Evolutionary conservation across 1,140 invertebrate genomes (phyloP), one percentile per base, ranked within the genome.

Genomic region (Drosophila burlai): DNA sequence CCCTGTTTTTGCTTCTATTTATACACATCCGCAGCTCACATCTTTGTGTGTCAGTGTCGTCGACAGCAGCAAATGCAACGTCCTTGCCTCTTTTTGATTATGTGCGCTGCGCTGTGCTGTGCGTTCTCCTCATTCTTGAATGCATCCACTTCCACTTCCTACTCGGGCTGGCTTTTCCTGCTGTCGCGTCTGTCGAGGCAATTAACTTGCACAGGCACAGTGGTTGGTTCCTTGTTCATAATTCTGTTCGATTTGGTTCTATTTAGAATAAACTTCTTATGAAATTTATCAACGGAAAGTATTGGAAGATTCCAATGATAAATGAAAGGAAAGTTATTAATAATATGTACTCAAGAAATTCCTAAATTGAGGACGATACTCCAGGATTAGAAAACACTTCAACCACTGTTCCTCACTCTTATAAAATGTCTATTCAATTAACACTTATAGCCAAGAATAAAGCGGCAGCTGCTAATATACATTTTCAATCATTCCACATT

Each of bases 31-130:
- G 10, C 47, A 49, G 26, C 21, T 47, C 69, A 61, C 55, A 60
- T 45, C 31, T 74, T 74, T 74, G 68, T 74, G 68, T 74, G 71
- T 73, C 71, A 74, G 54, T 73, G 67, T 43, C 69, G 58, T 46
- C 40, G 67, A 69, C 65, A 15, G 50, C 45, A n/a, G 34, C 26
- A 54, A 40, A 57, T 71, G 42, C 66, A 72, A 72, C 68, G 71
- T 74, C 71, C 71, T 74, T 74, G 71, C 49, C 38, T 43, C 46
- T 21, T 43, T 52, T 43, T 45, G 63, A 61, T 73, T 72, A 26
- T 50, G 31, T 46, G n/a, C 47, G 63, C 47, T 40, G 54, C 40
- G 54, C 54, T 3, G n/a, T 49, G 63, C 47, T 40, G 54, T 57
- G 54, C 54, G 54, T 57, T 57, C 54, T 57, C 38, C 49, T 15